Percentiles rank a stretch among this genome's conserved stretches.
Conservation (phyloP, 2,888 invertebrate genomes). For the Lissocephala sabroskyi region DNA sequence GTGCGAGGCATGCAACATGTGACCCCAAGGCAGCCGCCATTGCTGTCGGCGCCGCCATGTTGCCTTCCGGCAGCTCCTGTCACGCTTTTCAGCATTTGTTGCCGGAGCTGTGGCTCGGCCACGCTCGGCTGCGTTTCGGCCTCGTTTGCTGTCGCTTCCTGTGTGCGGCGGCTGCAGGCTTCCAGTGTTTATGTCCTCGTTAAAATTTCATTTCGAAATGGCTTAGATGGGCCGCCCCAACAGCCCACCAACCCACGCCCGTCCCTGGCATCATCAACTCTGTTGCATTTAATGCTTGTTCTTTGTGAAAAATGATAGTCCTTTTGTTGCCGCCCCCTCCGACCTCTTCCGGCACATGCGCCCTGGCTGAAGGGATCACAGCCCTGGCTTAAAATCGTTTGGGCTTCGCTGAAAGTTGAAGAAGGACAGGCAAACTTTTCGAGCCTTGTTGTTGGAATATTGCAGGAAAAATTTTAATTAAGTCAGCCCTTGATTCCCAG, state of each 20-base stretch:
- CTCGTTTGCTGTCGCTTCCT: neutral
- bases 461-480: too few relatives aligned
- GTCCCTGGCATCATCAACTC: neutral
- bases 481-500: too few relatives aligned
- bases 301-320: neutral
- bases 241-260: too few relatives aligned
- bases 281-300: neutral
- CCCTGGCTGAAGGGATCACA: too few relatives aligned
- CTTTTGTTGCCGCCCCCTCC: neutral
- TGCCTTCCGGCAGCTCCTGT: conserved; percentile 7
- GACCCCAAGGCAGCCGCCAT: conserved; percentile 17
- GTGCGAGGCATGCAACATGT: conserved; percentile 47
- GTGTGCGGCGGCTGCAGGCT: conserved; percentile 12
- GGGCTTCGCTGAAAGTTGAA: too few relatives aligned
- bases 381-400: too few relatives aligned
- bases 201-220: conserved; percentile 29
- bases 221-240: conserved; percentile 30
- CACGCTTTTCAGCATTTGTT: conserved; percentile 5
- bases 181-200: conserved; percentile 24
- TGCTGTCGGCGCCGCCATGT: too few relatives aligned
- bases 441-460: too few relatives aligned
- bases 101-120: neutral
- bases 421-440: too few relatives aligned
- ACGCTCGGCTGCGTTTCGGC: neutral
- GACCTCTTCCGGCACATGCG: too few relatives aligned